Base-by-base conservation (phyloP, 2,113 vertebrate genomes). In the Crypturellus undulatus region DNA sequence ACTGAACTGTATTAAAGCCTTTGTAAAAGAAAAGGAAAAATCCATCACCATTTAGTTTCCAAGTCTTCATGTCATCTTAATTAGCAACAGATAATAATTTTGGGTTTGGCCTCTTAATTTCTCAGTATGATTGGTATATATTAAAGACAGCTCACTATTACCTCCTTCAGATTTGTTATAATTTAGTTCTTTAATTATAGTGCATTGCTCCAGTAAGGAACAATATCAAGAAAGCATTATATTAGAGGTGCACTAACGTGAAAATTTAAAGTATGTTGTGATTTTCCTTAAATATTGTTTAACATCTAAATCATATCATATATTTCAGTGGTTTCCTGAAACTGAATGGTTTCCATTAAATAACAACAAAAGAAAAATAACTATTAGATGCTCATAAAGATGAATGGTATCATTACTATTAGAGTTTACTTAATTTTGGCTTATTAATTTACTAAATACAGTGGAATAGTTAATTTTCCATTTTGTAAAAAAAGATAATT, bases 111-210 rank as follows among this genome's bases (percentile, higher is more conserved):
- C 63, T 79, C 79, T 95, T 92, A 72, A 68, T 94, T 90, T 93
- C 75, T 90, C 77, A 83, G 78, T 12, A 47, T 38, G 54, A 89
- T 51, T 75, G 21, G 58, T 92, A 97, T 93, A 83, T 69, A 45
- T 85, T 75, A 45, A 85, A 93, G 65, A 69, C 84, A 97, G 91
- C 59, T 94, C 89, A 95, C 79, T 84, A 87, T 83, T 76, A 86
- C 72, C 71, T 89, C 81, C 87, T 92, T 93, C 58, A 85, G 72
- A 52, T 25, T 80, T 72, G 9, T 68, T 90, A 80, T 89, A 95
- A 93, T 97, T 96, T 86, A 95, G 58, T 84, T 91, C 80, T 89
- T 96, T 96, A 96, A 97, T 96, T 92, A 93, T 38, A 90, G 51
- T 34, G 82, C 77, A 56, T 87, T 91, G 19, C 62, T 94, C 17